A percentile compares a stretch with the other conserved stretches of the same genome.
phyloP scores from a whole-genome alignment of 2,888 invertebrate species.

The Polymixis lichenea region DNA sequence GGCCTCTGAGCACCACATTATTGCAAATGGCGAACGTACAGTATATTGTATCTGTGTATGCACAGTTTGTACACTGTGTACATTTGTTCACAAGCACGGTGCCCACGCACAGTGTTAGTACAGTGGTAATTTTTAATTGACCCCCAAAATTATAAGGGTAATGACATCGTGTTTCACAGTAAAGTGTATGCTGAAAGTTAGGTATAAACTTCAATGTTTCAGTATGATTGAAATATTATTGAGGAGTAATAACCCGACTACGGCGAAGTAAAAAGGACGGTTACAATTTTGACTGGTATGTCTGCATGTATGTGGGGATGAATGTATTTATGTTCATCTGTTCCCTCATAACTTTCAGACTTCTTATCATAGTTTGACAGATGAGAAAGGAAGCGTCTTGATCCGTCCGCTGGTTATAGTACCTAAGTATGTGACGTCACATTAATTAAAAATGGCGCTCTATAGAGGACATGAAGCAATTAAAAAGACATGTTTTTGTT shows the following conservation, averaged over 20 bases:
- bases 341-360: too few relatives aligned
- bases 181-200: slow-evolving; percentile 12
- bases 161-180: slow-evolving; percentile 24
- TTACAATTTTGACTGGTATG: too few relatives aligned
- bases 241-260: background rate
- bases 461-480: too few relatives aligned
- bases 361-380: too few relatives aligned
- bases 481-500: background rate
- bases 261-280: too few relatives aligned
- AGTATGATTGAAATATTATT: background rate
- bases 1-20: background rate
- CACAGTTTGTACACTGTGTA: slow-evolving; percentile 13
- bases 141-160: slow-evolving; percentile 63
- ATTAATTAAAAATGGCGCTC: too few relatives aligned
- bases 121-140: slow-evolving; percentile 82
- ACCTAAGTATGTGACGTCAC: too few relatives aligned
- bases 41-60: background rate
- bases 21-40: background rate
- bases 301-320: too few relatives aligned
- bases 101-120: slow-evolving; percentile 62
- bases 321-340: too few relatives aligned
- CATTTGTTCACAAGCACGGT: slow-evolving; percentile 1
- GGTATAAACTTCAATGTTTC: background rate
- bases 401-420: too few relatives aligned
- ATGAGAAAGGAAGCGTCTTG: too few relatives aligned